phyloP scores from a whole-genome alignment of 2,113 vertebrate genomes.

The Notarius lentiginosus region DNA sequence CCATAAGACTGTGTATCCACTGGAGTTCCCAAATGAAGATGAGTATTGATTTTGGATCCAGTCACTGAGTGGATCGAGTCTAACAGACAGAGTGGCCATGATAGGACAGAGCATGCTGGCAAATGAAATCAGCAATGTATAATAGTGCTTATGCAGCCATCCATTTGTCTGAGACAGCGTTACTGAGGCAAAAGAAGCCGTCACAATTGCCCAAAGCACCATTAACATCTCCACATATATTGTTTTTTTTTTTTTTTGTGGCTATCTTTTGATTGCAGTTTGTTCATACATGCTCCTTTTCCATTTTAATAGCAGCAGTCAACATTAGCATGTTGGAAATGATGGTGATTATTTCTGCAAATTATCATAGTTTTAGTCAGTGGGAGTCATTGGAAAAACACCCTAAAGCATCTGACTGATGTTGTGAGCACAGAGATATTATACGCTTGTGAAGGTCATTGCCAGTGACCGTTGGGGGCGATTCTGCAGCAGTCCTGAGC shows the following conservation, averaged over 20 bases:
- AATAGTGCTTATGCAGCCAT: conserved; percentile 67
- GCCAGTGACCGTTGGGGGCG: neutral
- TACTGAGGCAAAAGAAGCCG: neutral
- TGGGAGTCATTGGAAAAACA: neutral
- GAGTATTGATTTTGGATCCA: conserved; percentile 19
- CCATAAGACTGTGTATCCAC: neutral
- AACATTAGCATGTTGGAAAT: neutral
- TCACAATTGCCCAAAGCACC: conserved; percentile 58
- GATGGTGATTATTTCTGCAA: conserved; percentile 15
- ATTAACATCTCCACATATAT: conserved; percentile 50
- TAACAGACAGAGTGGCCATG: conserved; percentile 40
- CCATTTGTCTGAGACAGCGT: conserved; percentile 63
- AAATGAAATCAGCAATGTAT: conserved; percentile 65
- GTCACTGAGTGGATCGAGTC: neutral
- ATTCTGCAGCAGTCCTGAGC: neutral
- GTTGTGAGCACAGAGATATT: neutral
- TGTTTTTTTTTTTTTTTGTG: conserved; percentile 36
- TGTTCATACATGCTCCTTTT: neutral
- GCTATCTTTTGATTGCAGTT: neutral
- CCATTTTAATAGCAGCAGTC: neutral
- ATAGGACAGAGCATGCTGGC: conserved; percentile 51
- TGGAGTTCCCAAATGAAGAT: conserved; percentile 2
- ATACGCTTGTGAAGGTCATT: conserved; percentile 13
- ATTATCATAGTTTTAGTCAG: conserved; percentile 25
- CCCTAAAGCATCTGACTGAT: conserved; percentile 5